phyloP scores from a whole-genome alignment of 2,888 invertebrate species.

The Caenorhabditis zanzibari region DNA sequence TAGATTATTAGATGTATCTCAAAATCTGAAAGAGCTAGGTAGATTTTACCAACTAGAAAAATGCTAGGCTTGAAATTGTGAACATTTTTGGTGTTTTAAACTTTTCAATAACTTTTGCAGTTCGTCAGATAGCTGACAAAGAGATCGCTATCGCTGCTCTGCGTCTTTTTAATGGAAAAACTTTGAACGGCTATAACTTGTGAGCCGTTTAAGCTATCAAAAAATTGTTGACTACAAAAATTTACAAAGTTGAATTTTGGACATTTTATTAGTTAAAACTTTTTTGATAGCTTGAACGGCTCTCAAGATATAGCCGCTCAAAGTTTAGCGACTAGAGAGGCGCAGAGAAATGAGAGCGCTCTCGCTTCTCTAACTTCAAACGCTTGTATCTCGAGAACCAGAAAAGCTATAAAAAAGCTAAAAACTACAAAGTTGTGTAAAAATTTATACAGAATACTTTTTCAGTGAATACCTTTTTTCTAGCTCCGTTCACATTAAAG shows the following conservation, averaged over 20 bases:
- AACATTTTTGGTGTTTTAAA: background rate
- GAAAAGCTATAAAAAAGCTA: background rate
- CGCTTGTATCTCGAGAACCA: background rate
- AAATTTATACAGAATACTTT: background rate
- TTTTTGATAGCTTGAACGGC: background rate
- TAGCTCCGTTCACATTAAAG: background rate
- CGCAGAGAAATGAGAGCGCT: background rate
- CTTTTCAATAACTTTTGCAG: background rate
- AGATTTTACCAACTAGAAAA: background rate
- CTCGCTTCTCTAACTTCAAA: constrained; percentile 11
- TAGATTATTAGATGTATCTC: background rate
- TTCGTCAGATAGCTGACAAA: background rate
- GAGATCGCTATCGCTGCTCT: too few relatives aligned
- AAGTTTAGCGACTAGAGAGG: background rate
- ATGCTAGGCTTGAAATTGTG: background rate
- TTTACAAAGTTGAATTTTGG: too few relatives aligned
- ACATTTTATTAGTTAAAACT: background rate
- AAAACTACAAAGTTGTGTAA: background rate
- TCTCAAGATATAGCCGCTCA: background rate
- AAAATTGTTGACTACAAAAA: too few relatives aligned
- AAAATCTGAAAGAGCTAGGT: background rate
- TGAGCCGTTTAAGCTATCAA: too few relatives aligned
- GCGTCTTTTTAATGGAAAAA: too few relatives aligned
- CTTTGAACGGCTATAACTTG: too few relatives aligned
- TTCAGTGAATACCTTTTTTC: background rate